phyloP scores from a whole-genome alignment of 2,888 invertebrate species.

The Malthinus flaveolus region DNA sequence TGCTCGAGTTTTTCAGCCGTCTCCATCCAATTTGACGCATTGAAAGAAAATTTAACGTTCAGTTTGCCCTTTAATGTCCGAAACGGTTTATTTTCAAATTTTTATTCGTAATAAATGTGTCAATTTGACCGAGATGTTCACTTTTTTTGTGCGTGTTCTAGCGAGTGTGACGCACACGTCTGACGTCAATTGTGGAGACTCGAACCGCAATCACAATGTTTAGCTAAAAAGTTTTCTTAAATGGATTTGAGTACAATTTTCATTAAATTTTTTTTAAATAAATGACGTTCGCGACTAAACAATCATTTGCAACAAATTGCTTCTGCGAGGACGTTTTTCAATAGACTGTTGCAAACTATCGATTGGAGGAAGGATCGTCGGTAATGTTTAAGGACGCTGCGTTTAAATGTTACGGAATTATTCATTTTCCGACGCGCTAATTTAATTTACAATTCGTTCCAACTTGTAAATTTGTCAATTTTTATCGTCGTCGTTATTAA shows the following conservation, averaged over 20 bases:
- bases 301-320: too few species aligned
- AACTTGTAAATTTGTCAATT: too few species aligned
- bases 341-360: too few species aligned
- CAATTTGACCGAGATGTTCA: conserved; percentile 31
- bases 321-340: too few species aligned
- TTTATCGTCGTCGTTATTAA: too few species aligned
- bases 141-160: conserved; percentile 33
- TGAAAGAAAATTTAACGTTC: neutral
- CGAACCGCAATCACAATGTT: conserved; percentile 23
- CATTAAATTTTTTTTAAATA: too few species aligned
- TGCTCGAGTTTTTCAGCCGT: neutral
- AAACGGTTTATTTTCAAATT: conserved; percentile 14
- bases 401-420: too few species aligned
- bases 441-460: too few species aligned
- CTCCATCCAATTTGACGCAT: neutral
- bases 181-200: conserved; percentile 40
- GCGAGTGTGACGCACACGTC: conserved; percentile 37
- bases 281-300: too few species aligned
- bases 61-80: neutral
- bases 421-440: too few species aligned
- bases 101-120: conserved; percentile 27
- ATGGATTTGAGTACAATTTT: conserved; percentile 25
- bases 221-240: conserved; percentile 26
- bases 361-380: too few species aligned
- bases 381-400: too few species aligned